Conservation (phyloP, 1,140 invertebrate genomes). For the Euglossa dilemma region DNA sequence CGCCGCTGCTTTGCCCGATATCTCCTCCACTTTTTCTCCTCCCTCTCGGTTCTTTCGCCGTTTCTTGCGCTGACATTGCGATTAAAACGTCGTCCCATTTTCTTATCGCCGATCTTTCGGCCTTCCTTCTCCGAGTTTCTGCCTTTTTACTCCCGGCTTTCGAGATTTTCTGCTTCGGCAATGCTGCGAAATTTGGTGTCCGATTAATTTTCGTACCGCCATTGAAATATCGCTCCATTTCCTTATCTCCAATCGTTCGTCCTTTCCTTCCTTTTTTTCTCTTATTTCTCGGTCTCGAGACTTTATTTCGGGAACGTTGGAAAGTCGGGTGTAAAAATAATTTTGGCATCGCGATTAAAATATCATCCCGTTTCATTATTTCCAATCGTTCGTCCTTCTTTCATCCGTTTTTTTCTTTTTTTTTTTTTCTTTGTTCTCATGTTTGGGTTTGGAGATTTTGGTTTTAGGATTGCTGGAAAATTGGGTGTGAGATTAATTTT, state of each 20-base stretch:
- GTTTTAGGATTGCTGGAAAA: no score
- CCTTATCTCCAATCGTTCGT: not conserved
- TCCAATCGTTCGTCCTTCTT: not conserved
- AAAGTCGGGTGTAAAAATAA: no score
- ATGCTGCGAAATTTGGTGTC: no score
- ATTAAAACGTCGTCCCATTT: not conserved
- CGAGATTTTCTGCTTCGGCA: no score
- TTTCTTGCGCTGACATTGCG: not conserved
- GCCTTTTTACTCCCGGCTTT: not conserved
- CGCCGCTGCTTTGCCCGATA: slow-evolving; percentile 7
- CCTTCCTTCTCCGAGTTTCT: not conserved
- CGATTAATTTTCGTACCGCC: not conserved
- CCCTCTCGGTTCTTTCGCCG: not conserved
- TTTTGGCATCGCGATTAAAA: not conserved
- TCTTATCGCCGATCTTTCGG: no score
- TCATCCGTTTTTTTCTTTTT: not conserved
- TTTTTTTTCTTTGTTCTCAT: not conserved
- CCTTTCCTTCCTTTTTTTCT: not conserved
- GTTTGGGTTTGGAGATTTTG: not conserved
- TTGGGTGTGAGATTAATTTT: no score
- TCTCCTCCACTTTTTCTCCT: not conserved
- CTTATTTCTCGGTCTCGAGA: not conserved
- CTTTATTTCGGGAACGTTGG: no score
- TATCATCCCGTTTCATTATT: not conserved
- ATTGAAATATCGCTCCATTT: not conserved